Evolutionary conservation across 2,113 vertebrate species (phyloP).

Genomic region (Marcusenius ussheri): DNA sequence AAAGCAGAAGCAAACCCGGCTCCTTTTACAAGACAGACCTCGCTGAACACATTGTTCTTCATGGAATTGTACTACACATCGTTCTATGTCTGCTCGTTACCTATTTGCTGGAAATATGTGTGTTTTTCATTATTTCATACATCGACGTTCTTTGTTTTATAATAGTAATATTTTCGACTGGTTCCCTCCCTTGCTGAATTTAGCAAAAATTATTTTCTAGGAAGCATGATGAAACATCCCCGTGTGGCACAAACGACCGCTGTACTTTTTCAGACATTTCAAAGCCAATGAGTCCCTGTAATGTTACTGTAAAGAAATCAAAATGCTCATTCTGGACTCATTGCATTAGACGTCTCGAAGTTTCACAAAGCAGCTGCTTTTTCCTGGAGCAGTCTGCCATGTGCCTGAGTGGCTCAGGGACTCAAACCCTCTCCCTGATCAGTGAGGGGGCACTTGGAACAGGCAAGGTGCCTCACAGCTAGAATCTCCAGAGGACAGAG

Average conservation of each 20-base stretch:
- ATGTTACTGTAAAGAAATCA: background rate
- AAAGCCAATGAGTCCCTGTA: background rate
- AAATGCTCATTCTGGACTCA: background rate
- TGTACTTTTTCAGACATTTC: background rate
- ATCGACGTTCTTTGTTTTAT: background rate
- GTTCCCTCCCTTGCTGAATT: background rate
- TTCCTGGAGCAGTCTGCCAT: background rate
- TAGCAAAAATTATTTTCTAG: background rate
- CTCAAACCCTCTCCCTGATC: background rate
- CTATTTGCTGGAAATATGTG: background rate
- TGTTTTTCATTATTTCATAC: background rate
- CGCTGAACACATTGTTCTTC: too few species aligned
- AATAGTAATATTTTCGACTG: background rate
- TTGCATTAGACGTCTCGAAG: background rate
- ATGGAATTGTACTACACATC: background rate
- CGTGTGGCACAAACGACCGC: background rate
- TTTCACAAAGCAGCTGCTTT: background rate
- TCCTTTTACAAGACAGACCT: background rate
- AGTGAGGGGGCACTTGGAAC: background rate
- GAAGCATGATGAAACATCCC: background rate
- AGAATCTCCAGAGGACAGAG: background rate
- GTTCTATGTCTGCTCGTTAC: background rate
- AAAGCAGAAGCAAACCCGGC: background rate
- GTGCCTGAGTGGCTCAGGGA: background rate
- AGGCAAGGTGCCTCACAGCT: background rate